Base-by-base conservation (phyloP, 92 coral and sea anemone genomes). In the Phymanthus crucifer region DNA sequence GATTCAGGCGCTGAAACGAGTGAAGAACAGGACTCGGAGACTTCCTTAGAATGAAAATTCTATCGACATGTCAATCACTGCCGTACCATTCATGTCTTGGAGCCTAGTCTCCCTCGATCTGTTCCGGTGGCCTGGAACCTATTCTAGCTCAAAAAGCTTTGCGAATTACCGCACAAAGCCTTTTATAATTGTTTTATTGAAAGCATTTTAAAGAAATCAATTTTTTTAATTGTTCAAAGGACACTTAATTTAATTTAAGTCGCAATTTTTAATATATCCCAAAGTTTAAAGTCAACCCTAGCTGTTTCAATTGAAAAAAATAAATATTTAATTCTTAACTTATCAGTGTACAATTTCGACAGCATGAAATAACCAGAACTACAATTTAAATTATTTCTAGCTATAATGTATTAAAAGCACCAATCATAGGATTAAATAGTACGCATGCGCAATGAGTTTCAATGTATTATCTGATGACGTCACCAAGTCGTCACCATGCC, bases 371-470 rank as follows among this genome's bases (percentile, higher is more conserved):
- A 61, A 27, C 16, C 68, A 27, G 12, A 61, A 61, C n/a, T n/a
- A n/a, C 9, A 24, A 61, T 61, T 10, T 16, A 27, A 27, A 61
- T 26, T n/a, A 19, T 5, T 61, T 26, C 10, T 29, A 61, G 68
- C 29, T 61, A 61, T 27, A 18, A 61, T n/a, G 34, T 61, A 27
- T 26, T 61, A 61, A 61, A 24, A 3, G 35, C 68, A 61, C 68
- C 35, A 27, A 61, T 61, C 68, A 27, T 61, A 61, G 21, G 13
- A 24, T 9, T 61, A 27, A 61, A 27, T 29, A 61, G 29, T 61
- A 61, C 68, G 68, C 68, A 61, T 61, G 68, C 68, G 68, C 68
- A 61, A 61, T 16, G 26, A 61, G 68, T 61, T 61, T 61, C 68
- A 61, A 61, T 61, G 68, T 61, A 61, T 61, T 29, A 61, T 29